A percentile compares a stretch with the other conserved stretches of the same genome.
Conservation (phyloP, 23 tunicate genomes). For the Trididemnum miniatum region DNA sequence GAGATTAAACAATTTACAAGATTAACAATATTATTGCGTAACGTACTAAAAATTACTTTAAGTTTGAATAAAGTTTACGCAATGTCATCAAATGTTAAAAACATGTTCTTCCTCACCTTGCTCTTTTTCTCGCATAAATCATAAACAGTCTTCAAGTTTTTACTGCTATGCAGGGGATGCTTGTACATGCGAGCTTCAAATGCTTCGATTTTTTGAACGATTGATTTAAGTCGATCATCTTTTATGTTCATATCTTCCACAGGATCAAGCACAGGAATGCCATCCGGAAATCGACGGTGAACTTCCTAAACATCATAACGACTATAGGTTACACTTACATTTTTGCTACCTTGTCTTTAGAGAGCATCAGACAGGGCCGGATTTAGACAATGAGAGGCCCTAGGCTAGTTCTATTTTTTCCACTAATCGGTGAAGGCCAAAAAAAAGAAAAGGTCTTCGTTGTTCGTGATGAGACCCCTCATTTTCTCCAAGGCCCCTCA, state of each 20-base stretch:
- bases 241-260: conserved; percentile 77
- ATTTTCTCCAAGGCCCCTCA: too few species aligned
- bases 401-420: too few species aligned
- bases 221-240: conserved; percentile 57
- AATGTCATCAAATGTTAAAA: too few species aligned
- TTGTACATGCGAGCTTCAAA: conserved; percentile 84
- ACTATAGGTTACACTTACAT: too few species aligned
- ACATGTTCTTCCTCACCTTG: conserved; percentile 67
- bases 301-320: conserved; percentile 69
- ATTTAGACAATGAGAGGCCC: too few species aligned
- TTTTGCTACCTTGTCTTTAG: too few species aligned
- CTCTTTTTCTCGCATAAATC: conserved; percentile 62
- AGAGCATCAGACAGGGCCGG: too few species aligned
- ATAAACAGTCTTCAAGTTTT: conserved; percentile 39
- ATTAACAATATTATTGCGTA: neutral
- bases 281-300: conserved; percentile 75
- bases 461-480: too few species aligned
- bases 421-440: too few species aligned
- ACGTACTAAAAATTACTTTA: neutral
- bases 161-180: conserved; percentile 75
- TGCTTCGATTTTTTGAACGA: conserved; percentile 79
- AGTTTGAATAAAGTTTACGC: too few species aligned
- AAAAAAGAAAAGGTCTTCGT: too few species aligned
- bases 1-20: neutral
- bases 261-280: conserved; percentile 92